Base-by-base conservation (phyloP, 2,888 invertebrate species). In the Luperina testacea region DNA sequence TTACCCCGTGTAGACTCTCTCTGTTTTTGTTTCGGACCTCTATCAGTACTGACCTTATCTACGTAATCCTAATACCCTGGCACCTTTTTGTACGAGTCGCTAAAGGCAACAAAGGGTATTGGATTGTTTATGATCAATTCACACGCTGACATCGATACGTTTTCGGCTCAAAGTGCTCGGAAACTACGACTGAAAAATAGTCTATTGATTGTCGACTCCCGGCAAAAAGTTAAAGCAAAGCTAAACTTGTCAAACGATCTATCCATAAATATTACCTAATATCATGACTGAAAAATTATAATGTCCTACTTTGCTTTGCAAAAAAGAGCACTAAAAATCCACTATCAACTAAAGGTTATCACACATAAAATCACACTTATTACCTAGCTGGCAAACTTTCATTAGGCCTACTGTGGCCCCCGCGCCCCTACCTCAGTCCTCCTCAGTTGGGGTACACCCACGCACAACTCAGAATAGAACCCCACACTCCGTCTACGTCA, bases 391-490 rank as follows among this genome's bases (percentile, higher is more conserved):
- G 79, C 70, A 72, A 88, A 90, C 84, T 87, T 87, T 85, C 83
- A 89, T 87, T 88, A 87, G 83, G 81, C 83, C 84, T 85, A 84
- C 84, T 80, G 82, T 61, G 77, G 17, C 69, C 71, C 59, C 77
- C 61, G 48, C 53, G 48, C 67, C 72, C 82, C 81, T 73, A 67
- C 78, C 70, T 76, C 75, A 72, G 72, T 48, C 76, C 68, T 69
- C 75, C 77, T 75, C 70, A 64, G 75, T 70, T 67, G 78, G 77
- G 69, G 75, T 27, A 72, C 91, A 84, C 93, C 92, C 90, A 92
- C 93, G 91, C 91, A 69, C 72, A 51, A 27, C 85, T 83, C 9
- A 75, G 83, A 94, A 94, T 94, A 94, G 92, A 90, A 90, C 94
- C 94, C 78, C 93, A 93, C 87, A 87, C 93, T 89, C 81, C 76